These are phyloP conservation scores for Odontamblyopus lacepedii DNA, from an alignment of 2,797 vertebrate species.

Conservation along the genomic window DNA sequence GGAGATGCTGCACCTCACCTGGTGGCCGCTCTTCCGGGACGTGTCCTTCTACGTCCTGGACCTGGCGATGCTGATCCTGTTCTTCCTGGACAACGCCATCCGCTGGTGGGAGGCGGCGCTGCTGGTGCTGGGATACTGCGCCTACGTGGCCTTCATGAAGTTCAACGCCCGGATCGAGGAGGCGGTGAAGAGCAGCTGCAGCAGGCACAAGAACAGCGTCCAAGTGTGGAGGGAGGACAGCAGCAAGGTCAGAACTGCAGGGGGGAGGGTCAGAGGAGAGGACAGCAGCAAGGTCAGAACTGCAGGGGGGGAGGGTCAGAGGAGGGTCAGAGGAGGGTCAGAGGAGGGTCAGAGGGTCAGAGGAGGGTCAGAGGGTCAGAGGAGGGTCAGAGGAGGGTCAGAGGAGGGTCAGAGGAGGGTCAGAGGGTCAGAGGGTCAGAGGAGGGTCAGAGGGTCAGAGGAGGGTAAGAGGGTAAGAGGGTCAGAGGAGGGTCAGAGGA, in stretches of 20 bases:
- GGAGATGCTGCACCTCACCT: constrained; percentile 89
- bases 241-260: constrained; percentile 75
- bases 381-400: too few species aligned
- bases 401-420: too few species aligned
- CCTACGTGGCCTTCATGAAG: constrained; percentile 90
- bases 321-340: too few species aligned
- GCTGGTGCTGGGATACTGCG: constrained; percentile 82
- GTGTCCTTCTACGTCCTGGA: constrained; percentile 90
- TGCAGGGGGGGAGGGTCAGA: too few species aligned
- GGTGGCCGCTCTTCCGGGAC: constrained; percentile 94
- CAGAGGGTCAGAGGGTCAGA: too few species aligned
- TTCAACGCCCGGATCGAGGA: constrained; percentile 8
- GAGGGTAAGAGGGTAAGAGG: too few species aligned
- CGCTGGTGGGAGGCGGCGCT: constrained; percentile 90
- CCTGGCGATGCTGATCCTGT: constrained; percentile 72
- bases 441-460: too few species aligned
- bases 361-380: too few species aligned
- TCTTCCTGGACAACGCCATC: constrained; percentile 78
- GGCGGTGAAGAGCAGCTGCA: constrained; percentile 16
- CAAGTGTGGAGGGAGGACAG: constrained; percentile 77
- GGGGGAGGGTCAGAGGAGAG: too few species aligned
- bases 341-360: too few species aligned
- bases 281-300: too few species aligned
- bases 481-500: too few species aligned
- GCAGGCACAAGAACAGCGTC: constrained; percentile 79